Base-by-base conservation (phyloP, 2,113 vertebrate genomes). In the Nothoprocta pentlandii region DNA sequence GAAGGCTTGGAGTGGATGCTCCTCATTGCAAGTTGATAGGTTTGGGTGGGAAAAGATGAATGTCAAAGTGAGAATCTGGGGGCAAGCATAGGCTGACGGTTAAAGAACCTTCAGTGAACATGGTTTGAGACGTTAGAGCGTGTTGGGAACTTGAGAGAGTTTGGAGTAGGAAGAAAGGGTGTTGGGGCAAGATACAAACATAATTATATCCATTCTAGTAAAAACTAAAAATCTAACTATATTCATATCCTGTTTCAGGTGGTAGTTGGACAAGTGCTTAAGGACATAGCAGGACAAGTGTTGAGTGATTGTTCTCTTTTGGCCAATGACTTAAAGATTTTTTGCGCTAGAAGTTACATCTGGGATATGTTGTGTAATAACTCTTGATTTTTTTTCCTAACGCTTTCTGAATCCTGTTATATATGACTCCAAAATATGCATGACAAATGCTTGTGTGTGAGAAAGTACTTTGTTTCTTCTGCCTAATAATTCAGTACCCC, bases 391-490 rank as follows among this genome's bases (percentile, higher is more conserved):
- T 87, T 11, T 64, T 11, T 64, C 94, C 64, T 86, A 73, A 66
- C 44, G 39, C 25, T 81, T 94, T 86, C 84, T 71, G 20, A 78
- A 53, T 87, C n/a, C 34, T 75, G 68, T 81, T 81, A 84, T 85
- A 47, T 84, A 76, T 89, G 78, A 19, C 83, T 94, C 8, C 77
- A 61, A 71, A 86, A 71, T 68, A 87, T 71, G 28, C 21, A 41
- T 96, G 96, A 95, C 66, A 93, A 94, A 94, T 94, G 53, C 92
- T 87, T 81, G 39, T 49, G 28, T 2, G 0, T 61, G 63, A 69
- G 61, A 44, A 89, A 75, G 32, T 92, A 84, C 93, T 95, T 96
- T 30, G 94, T 95, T 89, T 69, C 74, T 47, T 64, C 77, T 71
- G 73, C 56, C 69, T 79, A 92, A 94, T 93, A 70, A 81, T 68